phyloP scores from a whole-genome alignment of 2,113 vertebrate genomes.

The Prolemur simus region DNA sequence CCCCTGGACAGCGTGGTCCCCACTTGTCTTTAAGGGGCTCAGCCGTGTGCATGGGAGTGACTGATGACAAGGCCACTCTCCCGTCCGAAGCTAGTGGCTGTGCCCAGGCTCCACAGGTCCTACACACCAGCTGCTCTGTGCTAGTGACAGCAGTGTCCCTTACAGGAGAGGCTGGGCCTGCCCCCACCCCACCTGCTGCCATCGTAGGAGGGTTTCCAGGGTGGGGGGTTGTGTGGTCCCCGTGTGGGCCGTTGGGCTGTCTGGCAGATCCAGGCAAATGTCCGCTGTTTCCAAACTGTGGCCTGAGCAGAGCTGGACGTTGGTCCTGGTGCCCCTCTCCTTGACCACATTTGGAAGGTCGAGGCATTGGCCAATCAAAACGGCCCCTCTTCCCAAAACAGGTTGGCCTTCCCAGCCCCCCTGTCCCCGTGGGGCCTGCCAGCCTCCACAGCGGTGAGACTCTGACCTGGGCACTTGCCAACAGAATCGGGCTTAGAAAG shows the following conservation, averaged over 20 bases:
- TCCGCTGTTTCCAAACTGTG: background rate
- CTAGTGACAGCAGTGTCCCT: background rate
- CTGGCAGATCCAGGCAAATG: background rate
- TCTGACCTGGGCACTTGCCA: background rate
- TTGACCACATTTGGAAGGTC: background rate
- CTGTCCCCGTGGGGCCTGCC: background rate
- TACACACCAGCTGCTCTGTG: background rate
- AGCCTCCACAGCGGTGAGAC: too few species aligned
- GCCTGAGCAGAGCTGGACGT: fast-evolving
- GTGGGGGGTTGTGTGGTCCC: background rate
- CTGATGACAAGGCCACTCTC: fast-evolving
- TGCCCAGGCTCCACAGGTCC: background rate
- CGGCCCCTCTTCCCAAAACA: background rate
- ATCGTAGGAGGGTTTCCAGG: background rate
- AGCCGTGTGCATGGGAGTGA: fast-evolving
- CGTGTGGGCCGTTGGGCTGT: background rate
- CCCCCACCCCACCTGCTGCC: fast-evolving
- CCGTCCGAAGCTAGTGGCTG: fast-evolving
- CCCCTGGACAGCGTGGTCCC: fast-evolving
- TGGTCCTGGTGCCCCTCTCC: fast-evolving
- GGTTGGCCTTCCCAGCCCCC: too few species aligned
- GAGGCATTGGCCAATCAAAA: background rate
- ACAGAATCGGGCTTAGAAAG: background rate
- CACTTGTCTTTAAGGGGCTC: background rate
- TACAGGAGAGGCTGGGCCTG: too few species aligned